phyloP scores from a whole-genome alignment of 2,888 invertebrate species.

The Tanypteryx hageni region DNA sequence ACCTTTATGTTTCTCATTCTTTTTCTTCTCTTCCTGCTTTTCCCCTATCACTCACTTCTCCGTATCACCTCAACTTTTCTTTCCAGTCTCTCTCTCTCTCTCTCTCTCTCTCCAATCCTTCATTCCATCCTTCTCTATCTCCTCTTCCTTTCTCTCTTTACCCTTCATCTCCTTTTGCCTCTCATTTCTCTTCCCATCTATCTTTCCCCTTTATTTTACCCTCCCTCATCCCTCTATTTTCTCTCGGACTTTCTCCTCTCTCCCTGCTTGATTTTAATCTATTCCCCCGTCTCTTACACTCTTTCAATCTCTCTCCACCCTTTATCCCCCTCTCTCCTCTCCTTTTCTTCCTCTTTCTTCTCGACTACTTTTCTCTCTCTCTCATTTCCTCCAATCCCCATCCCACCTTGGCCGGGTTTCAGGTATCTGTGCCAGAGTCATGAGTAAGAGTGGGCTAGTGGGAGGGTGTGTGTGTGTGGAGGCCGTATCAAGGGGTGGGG shows the following conservation, averaged over 20 bases:
- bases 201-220: background rate
- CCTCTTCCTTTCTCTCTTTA: too few relatives aligned
- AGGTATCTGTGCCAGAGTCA: slow-evolving; percentile 47
- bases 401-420: slow-evolving; percentile 47
- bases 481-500: background rate
- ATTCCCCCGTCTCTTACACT: too few relatives aligned
- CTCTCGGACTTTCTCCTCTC: background rate
- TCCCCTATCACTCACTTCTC: background rate
- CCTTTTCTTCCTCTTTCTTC: background rate
- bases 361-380: background rate
- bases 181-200: background rate
- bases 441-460: background rate
- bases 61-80: background rate
- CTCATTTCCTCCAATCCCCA: background rate
- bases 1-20: too few relatives aligned
- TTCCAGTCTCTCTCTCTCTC: too few relatives aligned
- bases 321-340: too few relatives aligned
- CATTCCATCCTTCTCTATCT: too few relatives aligned
- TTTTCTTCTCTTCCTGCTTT: background rate
- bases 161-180: background rate
- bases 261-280: too few relatives aligned
- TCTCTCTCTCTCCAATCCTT: too few relatives aligned
- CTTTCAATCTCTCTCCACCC: too few relatives aligned
- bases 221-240: background rate
- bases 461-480: background rate